Evolutionary conservation across 2,797 vertebrate genomes (phyloP), one percentile per base, ranked within the genome.

Genomic region (Sebastes hubbsi): DNA sequence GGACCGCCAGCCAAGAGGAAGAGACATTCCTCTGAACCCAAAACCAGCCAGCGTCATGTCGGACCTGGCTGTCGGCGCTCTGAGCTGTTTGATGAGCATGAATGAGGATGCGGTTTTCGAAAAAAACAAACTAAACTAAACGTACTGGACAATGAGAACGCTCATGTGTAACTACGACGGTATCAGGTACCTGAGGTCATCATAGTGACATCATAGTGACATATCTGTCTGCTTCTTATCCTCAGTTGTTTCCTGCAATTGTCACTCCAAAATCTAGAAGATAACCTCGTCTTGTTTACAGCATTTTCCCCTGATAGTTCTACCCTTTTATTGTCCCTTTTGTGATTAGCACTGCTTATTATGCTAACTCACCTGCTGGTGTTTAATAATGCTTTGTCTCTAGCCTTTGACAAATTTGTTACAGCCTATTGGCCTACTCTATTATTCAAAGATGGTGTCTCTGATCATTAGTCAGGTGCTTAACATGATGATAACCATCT

Each of bases 1-100:
- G 16, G 73, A 54, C 36, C 3, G 1, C 36, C 22, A 22, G 58
- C 54, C 32, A 69, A 55, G 60, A 71, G 59, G 73, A 83, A 59
- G 58, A 18, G 46, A 10, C 59, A 80, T 83, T 80, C 78, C 56
- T 74, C 38, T 66, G 58, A 72, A 80, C 75, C 42, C 34, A 30
- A 24, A 42, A 76, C 25, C 54, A 34, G 29, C 36, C 25, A 14
- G 24, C 4, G 8, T 82, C 58, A 20, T 14, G 30, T 25, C 60
- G 46, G 32, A 71, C 54, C 24, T 72, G 62, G 18, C 29, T 62
- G 22, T 36, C 68, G 27, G 2, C 9, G 14, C 38, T 56, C n/a
- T 22, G 52, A 59, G 64, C 29, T 65, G 42, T 55, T n/a, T 36
- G 30, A 63, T 46, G 69, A 67, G 55, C 56, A 16, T 66, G 60